Base-by-base conservation (phyloP, 1,140 invertebrate genomes). In the Armadillidium nasatum region DNA sequence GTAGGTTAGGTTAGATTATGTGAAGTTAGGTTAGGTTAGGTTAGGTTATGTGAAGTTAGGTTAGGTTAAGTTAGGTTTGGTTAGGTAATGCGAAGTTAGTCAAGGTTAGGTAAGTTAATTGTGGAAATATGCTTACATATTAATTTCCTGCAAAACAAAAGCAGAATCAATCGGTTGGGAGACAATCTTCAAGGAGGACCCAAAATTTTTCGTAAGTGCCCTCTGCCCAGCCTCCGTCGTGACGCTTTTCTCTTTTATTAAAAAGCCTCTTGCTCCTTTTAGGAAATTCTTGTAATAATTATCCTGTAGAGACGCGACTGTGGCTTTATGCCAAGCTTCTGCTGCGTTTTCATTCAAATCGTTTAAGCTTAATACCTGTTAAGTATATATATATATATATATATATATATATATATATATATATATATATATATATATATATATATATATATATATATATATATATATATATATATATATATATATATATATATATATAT, bases 341-440 rank as follows among this genome's bases (percentile, higher is more conserved):
- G 19, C 50, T 1, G 50, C 50, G 11, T 19, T 1, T 13, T 15
- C 50, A 60, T 13, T 15, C 50, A 60, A 7, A 19, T 60, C 50
- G 19, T 60, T 13, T 13, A 60, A 60, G 50, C 19, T 60, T 19
- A 60, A 60, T 1, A 60, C 50, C 50, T 60, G 50, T 60, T 7
- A 60, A 15, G 7, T 7, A 60, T 7, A 60, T 4, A 60, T 60
- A 60, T 60, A 60, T 60, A 60, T 60, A 60, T 60, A 60, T 60
- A 60, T 60, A 60, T 60, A 60, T 60, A 60, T 60, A 60, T 60
- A 60, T 60, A 60, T 60, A 60, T 60, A 60, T 60, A 60, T 60
- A 60, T 60, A 60, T 60, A 60, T 60, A 19, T 3, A 60, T 60
- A 60, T 60, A 60, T 60, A 60, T 60, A 60, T 60, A 60, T 60